These are phyloP conservation scores for Acleris cristana DNA, from an alignment of 2,888 invertebrate genomes.

Conservation along the genomic window DNA sequence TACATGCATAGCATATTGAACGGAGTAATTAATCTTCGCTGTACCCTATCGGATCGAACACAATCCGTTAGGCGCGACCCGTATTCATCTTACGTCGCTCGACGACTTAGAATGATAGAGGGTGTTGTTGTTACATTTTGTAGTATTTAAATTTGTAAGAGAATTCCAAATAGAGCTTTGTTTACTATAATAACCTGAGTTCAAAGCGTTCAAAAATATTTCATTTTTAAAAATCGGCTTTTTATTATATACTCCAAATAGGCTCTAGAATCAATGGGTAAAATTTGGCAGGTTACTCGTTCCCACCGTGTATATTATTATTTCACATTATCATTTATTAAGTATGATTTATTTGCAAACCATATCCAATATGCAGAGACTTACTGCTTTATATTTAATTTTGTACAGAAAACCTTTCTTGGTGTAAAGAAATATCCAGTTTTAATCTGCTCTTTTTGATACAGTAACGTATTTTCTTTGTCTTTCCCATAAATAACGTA, in stretches of 20 bases:
- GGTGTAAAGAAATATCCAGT: conserved; percentile 4
- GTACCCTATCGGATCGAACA: conserved; percentile 21
- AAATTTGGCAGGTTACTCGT: too few relatives aligned
- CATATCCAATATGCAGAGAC: background rate
- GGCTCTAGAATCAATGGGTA: too few relatives aligned
- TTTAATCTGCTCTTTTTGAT: conserved; percentile 11
- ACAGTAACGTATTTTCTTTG: conserved; percentile 12
- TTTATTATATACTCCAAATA: too few relatives aligned
- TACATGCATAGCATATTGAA: background rate
- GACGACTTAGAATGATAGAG: conserved; percentile 44
- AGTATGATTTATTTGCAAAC: background rate
- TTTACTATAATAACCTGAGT: background rate
- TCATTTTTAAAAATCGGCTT: background rate
- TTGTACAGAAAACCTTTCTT: background rate
- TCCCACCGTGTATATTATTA: too few relatives aligned
- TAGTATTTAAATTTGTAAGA: background rate
- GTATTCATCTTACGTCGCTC: conserved; percentile 58
- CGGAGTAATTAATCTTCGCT: conserved; percentile 23
- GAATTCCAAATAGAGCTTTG: background rate
- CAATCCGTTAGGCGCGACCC: conserved; percentile 54
- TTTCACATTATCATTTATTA: too few relatives aligned
- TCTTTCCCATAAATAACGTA: conserved; percentile 13
- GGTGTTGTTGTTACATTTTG: conserved; percentile 5
- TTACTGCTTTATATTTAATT: background rate
- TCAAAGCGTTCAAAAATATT: background rate